These are phyloP conservation scores for Nemotelus pantherinus DNA, from an alignment of 2,888 invertebrate species.

Conservation along the genomic window DNA sequence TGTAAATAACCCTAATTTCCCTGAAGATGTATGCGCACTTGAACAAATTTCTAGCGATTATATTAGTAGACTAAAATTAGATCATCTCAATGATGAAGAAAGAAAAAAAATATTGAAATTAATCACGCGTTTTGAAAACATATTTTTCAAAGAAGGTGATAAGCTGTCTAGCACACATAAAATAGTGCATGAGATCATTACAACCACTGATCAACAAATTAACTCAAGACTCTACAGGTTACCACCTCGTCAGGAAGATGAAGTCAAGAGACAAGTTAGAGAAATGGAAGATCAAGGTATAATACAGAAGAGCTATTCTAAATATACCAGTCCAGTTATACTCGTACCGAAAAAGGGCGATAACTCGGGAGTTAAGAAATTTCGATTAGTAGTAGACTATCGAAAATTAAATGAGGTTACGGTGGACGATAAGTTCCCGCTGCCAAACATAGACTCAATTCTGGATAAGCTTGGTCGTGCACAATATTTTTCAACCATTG, in stretches of 20 bases:
- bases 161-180: conserved; percentile 26
- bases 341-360: conserved; percentile 49
- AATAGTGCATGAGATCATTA: conserved; percentile 43
- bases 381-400: conserved; percentile 48
- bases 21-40: too few relatives aligned
- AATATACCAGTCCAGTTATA: conserved; percentile 42
- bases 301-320: conserved; percentile 45
- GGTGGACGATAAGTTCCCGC: conserved; percentile 46
- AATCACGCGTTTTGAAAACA: conserved; percentile 45
- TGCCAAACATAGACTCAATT: conserved; percentile 48
- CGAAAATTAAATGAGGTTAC: conserved; percentile 49
- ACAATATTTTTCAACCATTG: conserved; percentile 48
- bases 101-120: conserved; percentile 26
- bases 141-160: conserved; percentile 49
- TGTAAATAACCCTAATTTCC: too few relatives aligned
- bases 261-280: conserved; percentile 32
- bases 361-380: conserved; percentile 47
- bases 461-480: conserved; percentile 45
- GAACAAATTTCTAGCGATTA: too few relatives aligned
- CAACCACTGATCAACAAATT: conserved; percentile 46
- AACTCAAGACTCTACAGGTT: conserved; percentile 45
- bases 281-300: conserved; percentile 48
- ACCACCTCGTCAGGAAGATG: conserved; percentile 44
- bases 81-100: conserved; percentile 47
- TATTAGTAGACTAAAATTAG: conserved; percentile 32